phyloP scores from a whole-genome alignment of 2,888 invertebrate genomes.

The Euproctis similis region DNA sequence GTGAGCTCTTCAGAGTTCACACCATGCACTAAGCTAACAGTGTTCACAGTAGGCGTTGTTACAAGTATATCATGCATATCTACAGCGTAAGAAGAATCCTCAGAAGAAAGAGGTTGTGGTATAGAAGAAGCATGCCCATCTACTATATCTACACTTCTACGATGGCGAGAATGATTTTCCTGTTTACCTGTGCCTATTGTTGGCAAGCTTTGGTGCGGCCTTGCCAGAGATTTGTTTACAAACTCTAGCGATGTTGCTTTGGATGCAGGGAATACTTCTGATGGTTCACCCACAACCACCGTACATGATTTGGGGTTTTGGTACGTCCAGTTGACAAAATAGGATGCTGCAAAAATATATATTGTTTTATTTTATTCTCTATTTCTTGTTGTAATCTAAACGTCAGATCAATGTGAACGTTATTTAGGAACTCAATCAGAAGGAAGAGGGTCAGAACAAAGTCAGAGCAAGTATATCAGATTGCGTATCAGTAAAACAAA shows the following conservation, averaged over 20 bases:
- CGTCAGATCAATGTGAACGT: no score
- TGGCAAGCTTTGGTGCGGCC: conserved; percentile 78
- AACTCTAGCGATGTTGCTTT: conserved; percentile 82
- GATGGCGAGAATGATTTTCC: conserved; percentile 76
- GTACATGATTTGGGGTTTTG: conserved; percentile 88
- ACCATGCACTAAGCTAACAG: conserved; percentile 70
- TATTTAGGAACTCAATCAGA: no score
- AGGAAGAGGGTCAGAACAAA: no score
- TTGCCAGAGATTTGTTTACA: conserved; percentile 81
- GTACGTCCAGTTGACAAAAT: conserved; percentile 89
- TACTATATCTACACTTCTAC: conserved; percentile 82
- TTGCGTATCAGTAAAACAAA: no score
- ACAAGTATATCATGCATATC: conserved; percentile 58
- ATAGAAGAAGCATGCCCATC: conserved; percentile 76
- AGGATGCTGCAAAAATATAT: conserved; percentile 78
- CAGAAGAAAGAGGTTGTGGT: conserved; percentile 51
- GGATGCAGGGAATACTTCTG: conserved; percentile 80
- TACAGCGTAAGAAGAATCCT: conserved; percentile 58
- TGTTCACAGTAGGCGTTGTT: conserved; percentile 55
- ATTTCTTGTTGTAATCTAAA: no score
- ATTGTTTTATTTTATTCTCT: no score
- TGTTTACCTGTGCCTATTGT: conserved; percentile 72
- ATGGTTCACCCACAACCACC: conserved; percentile 87
- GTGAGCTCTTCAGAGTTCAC: conserved; percentile 37
- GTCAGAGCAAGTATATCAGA: no score